Evolutionary conservation across 1,140 invertebrate species (phyloP).

Genomic region (Saccostrea echinata): DNA sequence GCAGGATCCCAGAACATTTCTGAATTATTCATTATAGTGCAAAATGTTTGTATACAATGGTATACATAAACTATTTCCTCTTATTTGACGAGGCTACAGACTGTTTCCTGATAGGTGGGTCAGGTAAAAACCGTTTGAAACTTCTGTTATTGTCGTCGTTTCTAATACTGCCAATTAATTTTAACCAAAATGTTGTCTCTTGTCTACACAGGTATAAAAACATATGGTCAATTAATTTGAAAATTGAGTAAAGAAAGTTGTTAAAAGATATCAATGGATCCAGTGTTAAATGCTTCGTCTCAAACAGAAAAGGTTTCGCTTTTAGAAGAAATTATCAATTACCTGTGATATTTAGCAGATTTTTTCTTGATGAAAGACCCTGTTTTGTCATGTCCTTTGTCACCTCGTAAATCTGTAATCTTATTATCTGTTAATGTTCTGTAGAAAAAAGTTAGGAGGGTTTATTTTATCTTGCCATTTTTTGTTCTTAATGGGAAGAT

Average conservation of each 20-base stretch:
- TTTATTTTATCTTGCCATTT: background rate
- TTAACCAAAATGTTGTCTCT: background rate
- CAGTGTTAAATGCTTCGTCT: background rate
- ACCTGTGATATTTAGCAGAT: conserved; percentile 20
- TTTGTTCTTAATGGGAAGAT: background rate
- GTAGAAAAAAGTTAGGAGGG: background rate
- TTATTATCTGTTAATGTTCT: conserved; percentile 3
- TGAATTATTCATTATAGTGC: background rate
- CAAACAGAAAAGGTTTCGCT: background rate
- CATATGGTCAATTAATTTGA: conserved; percentile 34
- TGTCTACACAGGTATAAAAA: background rate
- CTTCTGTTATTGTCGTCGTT: background rate
- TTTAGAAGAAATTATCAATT: conserved; percentile 7
- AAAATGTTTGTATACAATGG: background rate
- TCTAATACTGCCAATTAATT: conserved; percentile 3
- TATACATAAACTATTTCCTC: background rate
- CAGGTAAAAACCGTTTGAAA: background rate
- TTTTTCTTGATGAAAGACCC: background rate
- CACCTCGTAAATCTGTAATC: background rate
- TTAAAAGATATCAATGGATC: background rate
- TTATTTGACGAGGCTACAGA: background rate
- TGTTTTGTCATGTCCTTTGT: conserved; percentile 4
- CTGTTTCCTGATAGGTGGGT: conserved; percentile 3
- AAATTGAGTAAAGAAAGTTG: background rate
- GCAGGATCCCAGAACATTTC: background rate